Conservation (phyloP, 2,888 invertebrate species). For the Xanthia icteritia region DNA sequence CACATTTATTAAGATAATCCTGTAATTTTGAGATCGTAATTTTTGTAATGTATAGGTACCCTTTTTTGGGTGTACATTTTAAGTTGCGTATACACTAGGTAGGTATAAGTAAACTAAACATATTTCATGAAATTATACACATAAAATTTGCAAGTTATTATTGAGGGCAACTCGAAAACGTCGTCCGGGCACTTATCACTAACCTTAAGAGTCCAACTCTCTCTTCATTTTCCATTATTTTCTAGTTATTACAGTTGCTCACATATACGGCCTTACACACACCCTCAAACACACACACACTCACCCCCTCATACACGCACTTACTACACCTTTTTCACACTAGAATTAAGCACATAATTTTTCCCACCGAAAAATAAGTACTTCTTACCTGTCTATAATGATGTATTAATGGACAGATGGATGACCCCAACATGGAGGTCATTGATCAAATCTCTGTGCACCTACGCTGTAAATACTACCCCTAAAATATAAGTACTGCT, state of each 20-base stretch:
- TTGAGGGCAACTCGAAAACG: background rate
- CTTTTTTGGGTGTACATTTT: constrained; percentile 57
- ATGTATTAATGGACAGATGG: no score
- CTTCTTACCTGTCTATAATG: no score
- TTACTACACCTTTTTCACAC: no score
- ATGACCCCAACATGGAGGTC: no score
- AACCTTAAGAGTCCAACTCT: background rate
- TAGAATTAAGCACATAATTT: no score
- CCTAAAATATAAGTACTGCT: no score
- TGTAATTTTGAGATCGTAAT: constrained; percentile 72
- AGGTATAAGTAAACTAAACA: background rate
- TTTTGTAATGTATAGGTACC: constrained; percentile 67
- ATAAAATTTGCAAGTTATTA: background rate
- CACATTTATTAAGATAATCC: constrained; percentile 77
- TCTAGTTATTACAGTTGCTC: background rate
- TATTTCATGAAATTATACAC: background rate
- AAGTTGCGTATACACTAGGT: constrained; percentile 8
- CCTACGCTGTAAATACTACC: no score
- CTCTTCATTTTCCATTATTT: background rate
- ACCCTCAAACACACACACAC: no score
- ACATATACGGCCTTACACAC: background rate
- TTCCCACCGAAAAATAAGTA: no score
- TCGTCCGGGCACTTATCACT: background rate
- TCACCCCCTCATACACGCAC: no score
- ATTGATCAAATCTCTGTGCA: no score